Conservation (phyloP, 2,888 invertebrate genomes). For the Dione juno region DNA sequence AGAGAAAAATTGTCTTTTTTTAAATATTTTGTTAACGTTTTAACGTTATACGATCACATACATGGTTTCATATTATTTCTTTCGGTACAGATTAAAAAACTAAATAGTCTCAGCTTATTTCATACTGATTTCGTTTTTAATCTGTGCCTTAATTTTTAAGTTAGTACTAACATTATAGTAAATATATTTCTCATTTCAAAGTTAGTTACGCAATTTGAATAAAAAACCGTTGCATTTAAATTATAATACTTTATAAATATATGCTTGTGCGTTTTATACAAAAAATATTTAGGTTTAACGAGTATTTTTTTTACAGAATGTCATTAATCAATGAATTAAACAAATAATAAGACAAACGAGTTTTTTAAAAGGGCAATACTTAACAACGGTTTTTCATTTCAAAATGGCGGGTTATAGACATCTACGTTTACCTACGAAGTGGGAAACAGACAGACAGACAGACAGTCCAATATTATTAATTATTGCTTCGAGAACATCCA, state of each 20-base stretch:
- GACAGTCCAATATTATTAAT: conserved; percentile 41
- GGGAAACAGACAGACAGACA: background rate
- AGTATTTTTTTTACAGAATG: no score
- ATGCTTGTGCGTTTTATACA: no score
- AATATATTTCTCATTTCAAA: conserved; percentile 16
- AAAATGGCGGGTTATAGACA: background rate
- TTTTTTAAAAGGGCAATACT: background rate
- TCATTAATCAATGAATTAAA: no score
- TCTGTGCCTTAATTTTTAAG: background rate
- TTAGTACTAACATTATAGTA: conserved; percentile 13
- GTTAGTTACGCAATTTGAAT: conserved; percentile 1
- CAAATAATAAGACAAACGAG: background rate
- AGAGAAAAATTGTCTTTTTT: conserved; percentile 56
- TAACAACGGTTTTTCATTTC: conserved; percentile 16
- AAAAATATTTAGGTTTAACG: no score
- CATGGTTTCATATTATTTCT: conserved; percentile 20
- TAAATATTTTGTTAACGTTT: conserved; percentile 26
- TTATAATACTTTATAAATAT: no score
- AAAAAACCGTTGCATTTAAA: background rate
- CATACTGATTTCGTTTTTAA: background rate
- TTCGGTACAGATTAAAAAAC: conserved; percentile 6
- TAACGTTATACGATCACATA: conserved; percentile 31
- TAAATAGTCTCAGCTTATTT: background rate
- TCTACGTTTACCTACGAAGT: conserved; percentile 8
- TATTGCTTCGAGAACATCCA: conserved; percentile 45